These are phyloP conservation scores for Nothura maculosa DNA, from an alignment of 2,797 vertebrate species.

Conservation along the genomic window DNA sequence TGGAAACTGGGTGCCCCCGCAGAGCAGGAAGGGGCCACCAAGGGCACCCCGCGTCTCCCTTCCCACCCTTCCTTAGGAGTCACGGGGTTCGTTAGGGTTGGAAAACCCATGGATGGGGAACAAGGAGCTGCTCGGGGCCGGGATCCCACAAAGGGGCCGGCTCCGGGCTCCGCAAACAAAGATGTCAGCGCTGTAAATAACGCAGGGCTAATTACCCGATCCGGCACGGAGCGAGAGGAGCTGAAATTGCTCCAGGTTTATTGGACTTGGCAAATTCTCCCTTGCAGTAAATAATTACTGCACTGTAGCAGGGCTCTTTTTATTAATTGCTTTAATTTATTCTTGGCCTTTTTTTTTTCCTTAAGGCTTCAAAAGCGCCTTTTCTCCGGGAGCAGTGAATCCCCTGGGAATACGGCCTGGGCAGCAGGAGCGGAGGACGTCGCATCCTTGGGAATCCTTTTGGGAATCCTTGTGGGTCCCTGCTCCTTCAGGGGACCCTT, in stretches of 20 bases:
- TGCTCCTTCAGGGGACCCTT: not conserved
- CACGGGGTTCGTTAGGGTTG: too few species aligned
- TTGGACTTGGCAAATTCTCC: not conserved
- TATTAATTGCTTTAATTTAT: not conserved
- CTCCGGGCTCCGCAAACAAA: not conserved
- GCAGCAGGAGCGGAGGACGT: rapidly evolving
- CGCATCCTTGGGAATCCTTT: not conserved
- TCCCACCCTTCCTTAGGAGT: not conserved
- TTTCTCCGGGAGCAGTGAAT: not conserved
- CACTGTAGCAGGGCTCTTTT: not conserved
- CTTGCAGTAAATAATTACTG: not conserved
- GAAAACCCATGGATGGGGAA: not conserved
- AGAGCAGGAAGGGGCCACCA: not conserved
- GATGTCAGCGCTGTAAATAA: not conserved
- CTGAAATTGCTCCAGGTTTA: not conserved
- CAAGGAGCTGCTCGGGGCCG: not conserved
- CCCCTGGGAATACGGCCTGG: not conserved
- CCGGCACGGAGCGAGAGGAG: not conserved
- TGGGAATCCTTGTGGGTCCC: not conserved
- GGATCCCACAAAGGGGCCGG: rapidly evolving
- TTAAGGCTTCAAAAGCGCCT: not conserved
- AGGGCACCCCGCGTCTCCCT: too few species aligned
- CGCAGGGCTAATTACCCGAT: not conserved
- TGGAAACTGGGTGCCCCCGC: not conserved
- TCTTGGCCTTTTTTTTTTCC: not conserved